phyloP scores from a whole-genome alignment of 1,140 invertebrate genomes.

The Drosophila insularis region DNA sequence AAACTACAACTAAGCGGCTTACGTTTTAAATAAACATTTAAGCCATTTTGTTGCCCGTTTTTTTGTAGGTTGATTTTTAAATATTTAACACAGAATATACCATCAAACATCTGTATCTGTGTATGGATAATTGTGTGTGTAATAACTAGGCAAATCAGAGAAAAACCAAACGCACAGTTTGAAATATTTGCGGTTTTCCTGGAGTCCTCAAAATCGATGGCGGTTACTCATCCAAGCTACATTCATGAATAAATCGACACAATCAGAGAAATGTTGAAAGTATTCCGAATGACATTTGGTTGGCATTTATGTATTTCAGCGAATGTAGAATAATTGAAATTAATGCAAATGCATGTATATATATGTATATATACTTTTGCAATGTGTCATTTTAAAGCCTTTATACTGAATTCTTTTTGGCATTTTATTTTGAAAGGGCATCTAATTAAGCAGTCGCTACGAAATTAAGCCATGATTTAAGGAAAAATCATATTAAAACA shows the following conservation, averaged over 20 bases:
- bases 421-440: no score
- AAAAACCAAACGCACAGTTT: conserved; percentile 32
- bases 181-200: conserved; percentile 48
- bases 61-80: neutral
- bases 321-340: neutral
- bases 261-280: neutral
- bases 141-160: conserved; percentile 54
- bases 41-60: neutral
- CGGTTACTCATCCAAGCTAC: conserved; percentile 22
- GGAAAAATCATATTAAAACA: no score
- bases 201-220: conserved; percentile 42
- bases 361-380: no score
- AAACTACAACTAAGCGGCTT: neutral
- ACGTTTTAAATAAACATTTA: conserved; percentile 4
- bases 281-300: conserved; percentile 5
- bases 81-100: neutral
- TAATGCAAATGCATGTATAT: neutral
- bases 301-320: neutral
- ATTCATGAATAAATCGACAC: conserved; percentile 16
- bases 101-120: neutral
- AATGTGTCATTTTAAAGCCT: no score
- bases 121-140: neutral
- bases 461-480: no score
- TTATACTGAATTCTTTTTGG: no score
- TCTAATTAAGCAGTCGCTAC: no score